Evolutionary conservation across 2,113 vertebrate species (phyloP), one percentile per base, ranked within the genome.

Genomic region (Brienomyrus longianalis): DNA sequence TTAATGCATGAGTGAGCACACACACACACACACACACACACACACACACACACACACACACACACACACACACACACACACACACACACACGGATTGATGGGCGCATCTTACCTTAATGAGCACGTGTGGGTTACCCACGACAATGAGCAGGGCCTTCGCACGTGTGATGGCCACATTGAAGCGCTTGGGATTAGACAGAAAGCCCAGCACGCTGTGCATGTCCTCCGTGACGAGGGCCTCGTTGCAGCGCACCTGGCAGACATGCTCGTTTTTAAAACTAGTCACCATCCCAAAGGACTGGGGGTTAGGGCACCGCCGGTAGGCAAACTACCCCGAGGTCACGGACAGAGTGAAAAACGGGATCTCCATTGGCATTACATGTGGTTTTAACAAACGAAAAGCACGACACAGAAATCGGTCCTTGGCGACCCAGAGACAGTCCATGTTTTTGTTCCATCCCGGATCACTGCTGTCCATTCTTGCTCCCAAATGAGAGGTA

Each of bases 161-260:
- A 90, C 98, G 96, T 10, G 98, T 99, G 93, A 99, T 90, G 4
- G 98, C 98, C 35, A 99, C 98, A 0, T 98, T 99, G 92, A 99
- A 99, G 90, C 98, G 97, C 92, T 98, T 99, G 1, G 97, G 96
- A 92, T 98, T 97, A 86, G 95, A 93, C 43, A 99, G 94, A 92
- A 99, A 99, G 84, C 98, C 97, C 90, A 99, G 94, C 1, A 52
- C 89, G 1, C 89, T 92, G 52, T 95, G 95, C 31, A 94, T 87
- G 66, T 98, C 97, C 19, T 96, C 95, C 27, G 87, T 92, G 90
- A 93, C 88, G 2, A 92, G 4, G 0, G 91, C 94, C 92, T 98
- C 97, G 62, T 94, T 96, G 59, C 98, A 98, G 3, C 98, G 96
- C 1, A 99, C 98, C 98, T 99, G 88, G 74, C 92, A 88, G 21